Conservation (phyloP, 2,888 invertebrate species). For the Hirtodrosophila cameraria region DNA sequence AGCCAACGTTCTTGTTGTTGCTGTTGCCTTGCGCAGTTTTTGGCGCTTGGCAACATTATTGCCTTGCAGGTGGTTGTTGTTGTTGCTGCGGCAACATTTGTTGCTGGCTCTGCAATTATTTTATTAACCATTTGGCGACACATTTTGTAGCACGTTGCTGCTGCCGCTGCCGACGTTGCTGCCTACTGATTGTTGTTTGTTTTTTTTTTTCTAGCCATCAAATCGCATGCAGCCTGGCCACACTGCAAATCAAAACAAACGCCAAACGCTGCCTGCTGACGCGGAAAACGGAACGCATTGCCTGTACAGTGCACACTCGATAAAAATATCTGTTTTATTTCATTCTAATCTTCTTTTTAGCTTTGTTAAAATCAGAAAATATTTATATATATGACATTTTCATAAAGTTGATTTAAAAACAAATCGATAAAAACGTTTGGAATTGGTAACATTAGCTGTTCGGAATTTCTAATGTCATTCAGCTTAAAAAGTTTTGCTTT, state of each 20-base stretch:
- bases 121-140: constrained; percentile 47
- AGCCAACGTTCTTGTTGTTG: constrained; percentile 1
- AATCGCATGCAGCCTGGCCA: constrained; percentile 25
- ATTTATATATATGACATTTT: too few species aligned
- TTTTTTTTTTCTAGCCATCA: constrained; percentile 23
- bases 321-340: too few species aligned
- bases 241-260: constrained; percentile 54
- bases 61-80: constrained; percentile 49
- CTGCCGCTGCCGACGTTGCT: constrained; percentile 11
- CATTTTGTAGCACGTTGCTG: constrained; percentile 33
- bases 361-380: too few species aligned
- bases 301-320: too few species aligned
- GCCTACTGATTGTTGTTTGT: constrained; percentile 27
- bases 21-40: constrained; percentile 41
- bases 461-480: too few species aligned
- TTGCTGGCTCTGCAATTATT: constrained; percentile 39
- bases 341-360: background rate
- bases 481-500: too few species aligned
- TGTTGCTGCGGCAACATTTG: constrained; percentile 36
- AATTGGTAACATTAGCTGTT: too few species aligned
- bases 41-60: constrained; percentile 50
- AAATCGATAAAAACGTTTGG: too few species aligned
- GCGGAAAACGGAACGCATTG: constrained; percentile 5
- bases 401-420: too few species aligned
- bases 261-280: constrained; percentile 26